phyloP scores from a whole-genome alignment of 1,140 invertebrate genomes.

The Caerostris darwini region DNA sequence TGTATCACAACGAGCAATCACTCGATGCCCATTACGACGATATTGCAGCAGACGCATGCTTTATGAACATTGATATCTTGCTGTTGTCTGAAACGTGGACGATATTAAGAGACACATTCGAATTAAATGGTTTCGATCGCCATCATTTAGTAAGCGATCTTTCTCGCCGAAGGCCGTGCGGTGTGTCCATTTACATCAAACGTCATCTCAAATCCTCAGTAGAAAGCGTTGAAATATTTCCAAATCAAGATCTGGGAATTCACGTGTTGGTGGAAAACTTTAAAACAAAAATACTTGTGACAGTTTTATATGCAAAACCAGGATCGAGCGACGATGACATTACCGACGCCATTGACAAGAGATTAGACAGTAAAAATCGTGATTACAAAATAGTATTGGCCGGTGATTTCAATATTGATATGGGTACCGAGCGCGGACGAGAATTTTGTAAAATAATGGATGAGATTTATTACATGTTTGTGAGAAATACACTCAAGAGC shows the following conservation, averaged over 20 bases:
- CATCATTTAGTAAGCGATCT: neutral
- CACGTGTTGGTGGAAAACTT: neutral
- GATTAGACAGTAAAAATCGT: neutral
- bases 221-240: neutral
- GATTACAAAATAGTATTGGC: neutral
- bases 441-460: too few relatives aligned
- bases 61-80: slow-evolving; percentile 1
- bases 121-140: neutral
- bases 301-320: too few relatives aligned
- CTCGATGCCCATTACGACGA: neutral
- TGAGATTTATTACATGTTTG: too few relatives aligned
- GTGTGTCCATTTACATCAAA: neutral
- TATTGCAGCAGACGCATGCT: neutral
- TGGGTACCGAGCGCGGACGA: too few relatives aligned
- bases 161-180: too few relatives aligned
- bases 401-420: neutral
- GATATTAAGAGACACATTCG: neutral
- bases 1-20: neutral
- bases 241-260: neutral
- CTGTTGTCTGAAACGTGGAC: neutral
- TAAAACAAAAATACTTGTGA: neutral
- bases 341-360: neutral
- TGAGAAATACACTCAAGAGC: too few relatives aligned
- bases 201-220: neutral
- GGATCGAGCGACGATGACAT: too few relatives aligned